phyloP scores from a whole-genome alignment of 2,113 vertebrate genomes.

The Hylia prasina region DNA sequence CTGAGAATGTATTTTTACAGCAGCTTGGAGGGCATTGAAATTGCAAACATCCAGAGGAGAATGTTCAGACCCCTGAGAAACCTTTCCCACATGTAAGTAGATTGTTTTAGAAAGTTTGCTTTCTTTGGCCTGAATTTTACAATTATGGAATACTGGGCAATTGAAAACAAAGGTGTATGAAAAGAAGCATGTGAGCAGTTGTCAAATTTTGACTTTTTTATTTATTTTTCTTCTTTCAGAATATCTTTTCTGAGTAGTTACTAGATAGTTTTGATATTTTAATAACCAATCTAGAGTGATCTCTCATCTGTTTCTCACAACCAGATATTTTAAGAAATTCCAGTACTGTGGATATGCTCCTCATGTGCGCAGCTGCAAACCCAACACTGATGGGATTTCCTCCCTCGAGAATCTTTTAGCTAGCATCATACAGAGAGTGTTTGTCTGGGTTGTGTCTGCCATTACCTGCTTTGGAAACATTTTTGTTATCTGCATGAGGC shows the following conservation, averaged over 20 bases:
- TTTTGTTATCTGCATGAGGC: slow-evolving; percentile 95
- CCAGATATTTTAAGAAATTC: slow-evolving; percentile 97
- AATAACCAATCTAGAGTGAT: not conserved
- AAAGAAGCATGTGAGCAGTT: not conserved
- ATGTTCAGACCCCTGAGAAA: slow-evolving; percentile 91
- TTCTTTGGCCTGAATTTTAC: not conserved
- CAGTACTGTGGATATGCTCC: slow-evolving; percentile 96
- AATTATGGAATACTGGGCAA: not conserved
- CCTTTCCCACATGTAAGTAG: slow-evolving; percentile 94
- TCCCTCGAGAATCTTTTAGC: slow-evolving; percentile 94
- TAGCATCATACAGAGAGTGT: slow-evolving; percentile 91
- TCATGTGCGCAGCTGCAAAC: slow-evolving; percentile 95
- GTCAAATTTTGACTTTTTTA: not conserved
- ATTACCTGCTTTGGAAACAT: slow-evolving; percentile 95
- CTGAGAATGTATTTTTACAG: slow-evolving; percentile 72
- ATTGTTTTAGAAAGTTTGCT: not conserved
- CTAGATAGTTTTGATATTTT: not conserved
- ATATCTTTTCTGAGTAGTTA: not conserved
- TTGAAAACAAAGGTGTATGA: not conserved
- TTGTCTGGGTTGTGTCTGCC: slow-evolving; percentile 96
- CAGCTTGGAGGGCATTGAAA: slow-evolving; percentile 93
- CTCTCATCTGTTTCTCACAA: not conserved
- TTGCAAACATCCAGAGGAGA: slow-evolving; percentile 88
- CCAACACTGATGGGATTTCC: slow-evolving; percentile 95
- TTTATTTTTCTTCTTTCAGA: not conserved